Base-by-base conservation (phyloP, 2,797 vertebrate species). In the Parotocinclus haroldoi region DNA sequence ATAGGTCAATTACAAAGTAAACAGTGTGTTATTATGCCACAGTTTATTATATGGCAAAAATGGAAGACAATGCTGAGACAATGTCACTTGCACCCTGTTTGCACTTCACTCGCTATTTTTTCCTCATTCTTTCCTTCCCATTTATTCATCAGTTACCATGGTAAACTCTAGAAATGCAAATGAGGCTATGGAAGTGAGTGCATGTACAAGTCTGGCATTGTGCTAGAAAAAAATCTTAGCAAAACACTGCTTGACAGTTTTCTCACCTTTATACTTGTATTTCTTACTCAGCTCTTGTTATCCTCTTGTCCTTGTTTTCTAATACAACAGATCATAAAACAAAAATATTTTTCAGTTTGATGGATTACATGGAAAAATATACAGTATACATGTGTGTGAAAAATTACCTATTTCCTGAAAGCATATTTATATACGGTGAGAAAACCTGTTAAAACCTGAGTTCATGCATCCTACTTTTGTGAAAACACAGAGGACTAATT, bases 81-180 rank as follows among this genome's bases (percentile, higher is more conserved):
- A 4, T 52, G 48, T 58, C 18, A 37, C 56, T 14, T 42, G n/a
- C 57, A 10, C 42, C 36, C 56, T 27, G 16, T 12, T 55, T 14
- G 19, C 62, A n/a, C 17, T 42, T 39, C 38, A 48, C 16, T 46
- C 42, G 46, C 61, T 19, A 27, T 10, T 19, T n/a, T 12, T 40
- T 13, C 40, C 46, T 49, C 10, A 3, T 37, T 42, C 50, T 2
- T 38, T 54, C 18, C 19, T 54, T 56, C 9, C 58, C 50, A 45
- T 64, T 36, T 50, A 68, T 81, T 74, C 63, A 69, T 75, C 75
- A 36, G 83, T 88, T 81, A 55, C 85, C 81, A 86, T 85, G 84
- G 79, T 62, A 68, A 86, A 73, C 27, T 51, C 62, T 65, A 49
- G 55, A 71, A 65, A 75, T 78, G 78, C 66, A 72, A 81, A 79